Base-by-base conservation (phyloP, 2,888 invertebrate genomes). In the Tipula unca region DNA sequence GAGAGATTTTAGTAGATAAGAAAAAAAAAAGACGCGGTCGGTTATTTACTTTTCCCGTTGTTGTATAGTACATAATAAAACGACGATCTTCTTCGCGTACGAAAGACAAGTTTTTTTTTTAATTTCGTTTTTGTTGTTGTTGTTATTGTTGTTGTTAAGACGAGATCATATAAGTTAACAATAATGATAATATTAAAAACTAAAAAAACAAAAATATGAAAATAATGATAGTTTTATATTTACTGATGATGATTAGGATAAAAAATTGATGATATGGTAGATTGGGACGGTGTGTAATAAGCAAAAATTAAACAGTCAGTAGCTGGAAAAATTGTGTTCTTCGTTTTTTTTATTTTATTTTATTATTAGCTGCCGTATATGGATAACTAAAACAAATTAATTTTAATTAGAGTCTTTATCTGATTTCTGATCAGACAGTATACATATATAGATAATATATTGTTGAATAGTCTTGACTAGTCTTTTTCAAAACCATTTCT, bases 1-100 rank as follows among this genome's bases (percentile, higher is more conserved):
- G 69, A 69, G 69, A 69, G 69, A 69, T 69, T 69, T 69, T 69
- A 69, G 69, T 69, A 69, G 69, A 69, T 69, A 69, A 69, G 69
- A 69, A 69, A 36, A 69, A 69, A 69, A 36, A 69, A 69, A 69
- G 69, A 69, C 69, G 69, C 20, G 20, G 20, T 69, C 69, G 69
- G 20, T 69, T 69, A 69, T 69, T 69, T 69, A 69, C 10, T 48
- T 20, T 69, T 69, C 69, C 69, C 69, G 69, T 69, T 69, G 69
- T 10, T 25, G 69, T 69, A 48, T 3, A 48, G 25, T 69, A 20
- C 54, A 25, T 25, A 48, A 48, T 48, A 69, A 1, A 4, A 69
- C 69, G 69, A 69, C 69, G 69, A 69, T 69, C 69, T 10, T 69
- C 69, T 69, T 69, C 20, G 69, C 69, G 20, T 69, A 25, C 69